These are phyloP conservation scores for Montipora capitata DNA, from an alignment of 92 coral and sea anemone species.

Conservation along the genomic window DNA sequence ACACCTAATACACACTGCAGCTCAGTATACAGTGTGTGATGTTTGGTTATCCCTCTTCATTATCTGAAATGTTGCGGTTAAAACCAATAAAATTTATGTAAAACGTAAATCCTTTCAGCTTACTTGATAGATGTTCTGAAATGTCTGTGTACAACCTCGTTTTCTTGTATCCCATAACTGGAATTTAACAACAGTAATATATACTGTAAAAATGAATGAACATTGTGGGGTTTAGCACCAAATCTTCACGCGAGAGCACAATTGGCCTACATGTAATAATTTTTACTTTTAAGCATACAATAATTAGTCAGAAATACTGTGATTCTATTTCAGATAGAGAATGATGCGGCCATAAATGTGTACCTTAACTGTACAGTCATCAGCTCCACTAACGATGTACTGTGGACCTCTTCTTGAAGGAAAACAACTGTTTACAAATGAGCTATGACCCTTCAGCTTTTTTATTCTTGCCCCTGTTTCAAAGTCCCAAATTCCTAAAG, in stretches of 20 bases:
- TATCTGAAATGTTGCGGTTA: too few species aligned
- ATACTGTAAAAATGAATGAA: too few species aligned
- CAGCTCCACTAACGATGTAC: slow-evolving; percentile 97
- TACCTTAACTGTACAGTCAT: slow-evolving; percentile 95
- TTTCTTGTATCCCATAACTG: slow-evolving; percentile 98
- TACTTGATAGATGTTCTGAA: slow-evolving; percentile 97
- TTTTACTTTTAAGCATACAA: too few species aligned
- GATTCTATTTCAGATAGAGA: not conserved
- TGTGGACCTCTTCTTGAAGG: slow-evolving; percentile 98
- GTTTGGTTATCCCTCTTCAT: too few species aligned
- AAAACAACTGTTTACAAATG: slow-evolving; percentile 97
- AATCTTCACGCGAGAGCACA: too few species aligned
- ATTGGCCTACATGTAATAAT: too few species aligned
- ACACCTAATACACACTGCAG: too few species aligned
- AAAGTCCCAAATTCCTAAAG: slow-evolving; percentile 97
- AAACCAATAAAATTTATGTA: too few species aligned
- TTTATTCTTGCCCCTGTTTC: slow-evolving; percentile 97
- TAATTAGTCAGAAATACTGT: too few species aligned
- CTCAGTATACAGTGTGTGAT: too few species aligned
- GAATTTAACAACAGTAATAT: not conserved
- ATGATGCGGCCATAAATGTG: not conserved
- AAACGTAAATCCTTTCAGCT: not conserved
- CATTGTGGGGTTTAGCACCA: too few species aligned
- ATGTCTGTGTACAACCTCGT: slow-evolving; percentile 94
- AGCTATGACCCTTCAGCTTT: slow-evolving; percentile 93